Evolutionary conservation across 92 coral and sea anemone genomes (phyloP), one percentile per base, ranked within the genome.

Genomic region (Blastomussa wellsi): DNA sequence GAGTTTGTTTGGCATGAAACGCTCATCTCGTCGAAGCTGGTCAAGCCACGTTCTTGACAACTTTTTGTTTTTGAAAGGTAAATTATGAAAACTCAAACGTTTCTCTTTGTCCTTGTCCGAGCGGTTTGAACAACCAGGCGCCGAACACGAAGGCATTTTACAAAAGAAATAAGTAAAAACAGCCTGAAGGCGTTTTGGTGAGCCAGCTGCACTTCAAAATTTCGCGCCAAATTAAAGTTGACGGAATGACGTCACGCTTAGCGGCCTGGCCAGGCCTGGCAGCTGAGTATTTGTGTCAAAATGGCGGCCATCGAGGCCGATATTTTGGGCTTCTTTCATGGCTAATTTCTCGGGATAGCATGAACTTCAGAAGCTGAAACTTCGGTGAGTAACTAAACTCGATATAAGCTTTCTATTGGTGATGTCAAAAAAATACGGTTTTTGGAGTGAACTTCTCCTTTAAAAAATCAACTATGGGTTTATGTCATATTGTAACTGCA

Each of bases 151-250:
- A 9, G 65, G 65, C 65, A 57, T 57, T 24, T 57, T 57, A 44
- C n/a, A n/a, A n/a, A n/a, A n/a, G n/a, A n/a, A n/a, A n/a, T n/a
- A n/a, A n/a, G n/a, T n/a, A n/a, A n/a, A n/a, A n/a, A n/a, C n/a
- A n/a, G n/a, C n/a, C n/a, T n/a, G n/a, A n/a, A n/a, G n/a, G n/a
- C n/a, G n/a, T n/a, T n/a, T n/a, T n/a, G n/a, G n/a, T n/a, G n/a
- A n/a, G n/a, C n/a, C n/a, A n/a, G 49, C 49, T 44, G 49, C 49
- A 37, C 49, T 75, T 60, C 29, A 75, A n/a, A n/a, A 19, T 64
- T 75, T 75, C 79, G 64, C 79, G 79, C 79, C 79, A 75, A 75
- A 36, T 22, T 48, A 17, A 53, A 65, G 47, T 44, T 53, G 80
- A 33, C 81, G 59, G 68, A 36, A 77, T 77, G 80, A 35, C 65